Evolutionary conservation across 37 sponge, comb jelly and placozoan species (phyloP), one percentile per base, ranked within the genome.

Genomic region (Axinella damicornis): DNA sequence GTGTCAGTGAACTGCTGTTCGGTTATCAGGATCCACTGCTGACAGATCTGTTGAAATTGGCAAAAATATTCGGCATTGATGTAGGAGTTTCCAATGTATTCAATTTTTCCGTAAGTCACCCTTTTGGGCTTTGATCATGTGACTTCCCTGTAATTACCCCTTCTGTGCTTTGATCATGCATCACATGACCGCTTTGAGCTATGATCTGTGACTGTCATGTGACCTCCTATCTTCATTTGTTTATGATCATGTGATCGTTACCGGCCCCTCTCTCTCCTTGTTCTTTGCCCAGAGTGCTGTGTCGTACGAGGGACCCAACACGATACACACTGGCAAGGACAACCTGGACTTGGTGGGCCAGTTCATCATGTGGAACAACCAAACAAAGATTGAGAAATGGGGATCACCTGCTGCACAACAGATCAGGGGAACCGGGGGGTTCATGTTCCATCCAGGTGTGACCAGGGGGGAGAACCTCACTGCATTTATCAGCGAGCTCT

Each of bases 381-480:
- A 85, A 2, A 78, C 67, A 1, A 58, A 73, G 13, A 85, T 95
- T 0, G 65, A 52, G 0, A 78, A 79, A 1, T 95, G 95, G 95
- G 76, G 83, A 36, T 78, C 85, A 2, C 67, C 57, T 20, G 40
- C 56, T 57, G 95, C 92, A 2, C 31, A 79, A 0, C 64, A 33
- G 69, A 56, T 95, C 37, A 73, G 83, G n/a, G 95, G 95, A 0
- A 91, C 92, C 0, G 95, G 80, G 1, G 95, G 89, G 17, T 72
- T 77, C 69, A 28, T 91, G 68, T 91, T 95, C 59, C 87, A 88
- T 37, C 95, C 95, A 46, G 86, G 69, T 0, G 65, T 95, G 4
- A 71, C 77, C 0, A 69, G 71, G 25, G 41, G 34, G 21, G 87
- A 91, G n/a, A 82, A 36, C 53, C 53, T 95, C 21, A 74, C 69